Evolutionary conservation across 2,113 vertebrate species (phyloP), one percentile per base, ranked within the genome.

Genomic region (Hemichromis elongatus): DNA sequence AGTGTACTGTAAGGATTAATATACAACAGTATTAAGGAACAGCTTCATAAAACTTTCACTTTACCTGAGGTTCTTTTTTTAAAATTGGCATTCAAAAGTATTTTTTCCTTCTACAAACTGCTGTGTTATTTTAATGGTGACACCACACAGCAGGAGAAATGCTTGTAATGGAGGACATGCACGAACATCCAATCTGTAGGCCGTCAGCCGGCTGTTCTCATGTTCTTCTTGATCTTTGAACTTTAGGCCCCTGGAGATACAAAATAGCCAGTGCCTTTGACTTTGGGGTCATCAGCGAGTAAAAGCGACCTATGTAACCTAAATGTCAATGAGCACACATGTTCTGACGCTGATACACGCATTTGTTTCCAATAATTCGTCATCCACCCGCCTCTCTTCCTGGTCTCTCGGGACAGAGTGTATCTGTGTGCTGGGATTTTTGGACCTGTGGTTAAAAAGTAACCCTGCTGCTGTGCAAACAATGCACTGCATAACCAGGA

Each of bases 361-460:
- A 56, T 79, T 55, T 54, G 70, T 28, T 30, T 40, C 53, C 16
- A 10, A 18, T 16, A 70, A 50, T 54, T 50, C 28, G 24, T 18
- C 28, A 13, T 50, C 82, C 83, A 79, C 78, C 56, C 2, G 7
- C n/a, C 6, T 26, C 42, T 54, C 63, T 12, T 21, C 33, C 77
- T 80, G 75, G 77, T 50, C 3, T 7, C 35, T 53, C 19, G 5
- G 82, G 57, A 61, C 81, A 2, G 68, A 70, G 47, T 52, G 77
- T 78, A 6, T 86, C 55, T 56, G 26, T 55, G 30, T 45, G 52
- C 37, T 77, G 68, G 83, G 77, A 78, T 12, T 88, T 83, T 85
- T 90, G 61, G 66, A 86, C 79, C 45, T 16, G 3, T 5, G n/a
- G 94, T 95, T 95, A 95, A 95, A 94, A 47, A 90, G 81, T 95